Base-by-base conservation (phyloP, 2,113 vertebrate species). In the Eolophus roseicapilla region DNA sequence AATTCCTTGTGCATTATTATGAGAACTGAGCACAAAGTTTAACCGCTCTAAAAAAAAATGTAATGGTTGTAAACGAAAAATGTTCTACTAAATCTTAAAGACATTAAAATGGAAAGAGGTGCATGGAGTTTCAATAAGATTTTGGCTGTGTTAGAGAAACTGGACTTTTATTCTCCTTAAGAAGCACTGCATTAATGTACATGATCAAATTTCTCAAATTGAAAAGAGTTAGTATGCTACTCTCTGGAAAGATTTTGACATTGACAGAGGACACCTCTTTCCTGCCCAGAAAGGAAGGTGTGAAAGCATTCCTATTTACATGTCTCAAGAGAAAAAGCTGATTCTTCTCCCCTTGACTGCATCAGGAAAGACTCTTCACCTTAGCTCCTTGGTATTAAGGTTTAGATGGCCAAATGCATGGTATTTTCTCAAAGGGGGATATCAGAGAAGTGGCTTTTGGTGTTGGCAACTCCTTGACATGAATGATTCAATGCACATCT, bases 1-100 rank as follows among this genome's bases (percentile, higher is more conserved):
- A 92, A 84, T 86, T 82, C 35, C 73, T 93, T 8, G 3, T 47
- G 41, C 49, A 84, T 75, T 75, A 55, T 82, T 93, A 81, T 74
- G 60, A 84, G 65, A 76, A 82, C 19, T 11, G 35, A 92, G 52
- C 73, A 82, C 60, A 83, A 92, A 93, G 55, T 96, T 89, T 75
- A 95, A 82, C 76, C 75, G 25, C 76, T 86, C 47, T 53, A 46
- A 93, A 85, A 86, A 86, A 91, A 83, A 17, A 17, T 33, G 4
- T 53, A 88, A 81, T 1, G 11, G 74, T 79, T 44, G 33, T 91
- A 89, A 95, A 84, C 89, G 59, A 83, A 82, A 84, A 65, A 59
- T 74, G 39, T 87, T 91, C 69, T 75, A 31, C 44, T 88, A 63
- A 67, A 91, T 86, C 37, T 81, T 78, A 70, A 7, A 71, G 57